phyloP scores from a whole-genome alignment of 2,113 vertebrate genomes.

The Panthera leo region DNA sequence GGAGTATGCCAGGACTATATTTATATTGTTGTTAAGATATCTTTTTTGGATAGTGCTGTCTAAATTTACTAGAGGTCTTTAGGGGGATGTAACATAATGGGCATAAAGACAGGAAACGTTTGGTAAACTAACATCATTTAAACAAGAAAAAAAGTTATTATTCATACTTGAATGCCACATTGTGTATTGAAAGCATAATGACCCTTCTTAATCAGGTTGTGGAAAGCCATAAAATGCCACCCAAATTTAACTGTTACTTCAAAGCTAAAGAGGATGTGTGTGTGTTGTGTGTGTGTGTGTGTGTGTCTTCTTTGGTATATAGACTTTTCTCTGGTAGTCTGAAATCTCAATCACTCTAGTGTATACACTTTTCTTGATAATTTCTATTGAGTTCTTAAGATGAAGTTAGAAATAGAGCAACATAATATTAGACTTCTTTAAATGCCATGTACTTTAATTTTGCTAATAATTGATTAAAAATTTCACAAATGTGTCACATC shows the following conservation, averaged over 20 bases:
- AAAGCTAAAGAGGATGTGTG: background rate
- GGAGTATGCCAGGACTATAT: background rate
- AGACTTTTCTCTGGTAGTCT: background rate
- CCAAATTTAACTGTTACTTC: background rate
- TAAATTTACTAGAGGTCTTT: background rate
- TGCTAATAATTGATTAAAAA: background rate
- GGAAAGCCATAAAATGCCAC: conserved; percentile 42
- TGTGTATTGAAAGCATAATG: conserved; percentile 59
- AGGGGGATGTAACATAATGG: background rate
- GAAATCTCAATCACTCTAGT: background rate
- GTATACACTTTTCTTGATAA: background rate
- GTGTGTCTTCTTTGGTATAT: background rate
- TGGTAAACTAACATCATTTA: conserved; percentile 33
- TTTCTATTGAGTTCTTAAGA: background rate
- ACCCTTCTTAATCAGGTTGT: conserved; percentile 23
- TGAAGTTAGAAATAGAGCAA: background rate
- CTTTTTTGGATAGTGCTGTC: background rate
- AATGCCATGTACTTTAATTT: background rate
- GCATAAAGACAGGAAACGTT: conserved; percentile 53
- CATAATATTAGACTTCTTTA: background rate
- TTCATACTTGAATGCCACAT: conserved; percentile 46
- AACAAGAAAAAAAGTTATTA: background rate
- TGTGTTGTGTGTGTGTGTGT: background rate
- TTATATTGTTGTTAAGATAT: background rate
- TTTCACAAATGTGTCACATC: background rate